Evolutionary conservation across 2,797 vertebrate species (phyloP).

Genomic region (Nyctibius grandis): DNA sequence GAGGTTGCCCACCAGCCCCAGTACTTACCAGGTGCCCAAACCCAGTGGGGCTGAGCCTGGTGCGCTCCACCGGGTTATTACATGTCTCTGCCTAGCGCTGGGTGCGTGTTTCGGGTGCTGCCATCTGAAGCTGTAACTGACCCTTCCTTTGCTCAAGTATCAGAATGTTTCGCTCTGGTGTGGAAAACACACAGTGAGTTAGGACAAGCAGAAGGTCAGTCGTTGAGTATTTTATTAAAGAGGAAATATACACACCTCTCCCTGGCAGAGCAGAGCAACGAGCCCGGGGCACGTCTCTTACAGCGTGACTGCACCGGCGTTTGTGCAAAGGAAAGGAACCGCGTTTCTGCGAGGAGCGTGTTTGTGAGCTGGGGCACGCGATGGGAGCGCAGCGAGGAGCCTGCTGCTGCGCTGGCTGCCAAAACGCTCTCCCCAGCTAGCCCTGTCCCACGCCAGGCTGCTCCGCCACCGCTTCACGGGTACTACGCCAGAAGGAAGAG

Average conservation of each 20-base stretch:
- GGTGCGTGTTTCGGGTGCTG: background rate
- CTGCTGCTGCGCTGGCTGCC: slow-evolving; percentile 7
- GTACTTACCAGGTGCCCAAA: no score
- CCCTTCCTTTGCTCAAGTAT: background rate
- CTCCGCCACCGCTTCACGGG: background rate
- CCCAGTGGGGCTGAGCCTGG: background rate
- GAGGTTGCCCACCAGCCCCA: background rate
- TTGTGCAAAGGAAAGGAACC: slow-evolving; percentile 64
- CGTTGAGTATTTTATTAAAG: slow-evolving; percentile 56
- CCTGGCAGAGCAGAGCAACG: background rate
- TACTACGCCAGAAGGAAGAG: slow-evolving; percentile 10
- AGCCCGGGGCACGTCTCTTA: background rate
- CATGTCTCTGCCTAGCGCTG: background rate
- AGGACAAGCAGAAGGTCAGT: background rate
- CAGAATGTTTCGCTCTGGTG: background rate
- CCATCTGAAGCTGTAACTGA: background rate
- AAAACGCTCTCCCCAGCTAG: background rate
- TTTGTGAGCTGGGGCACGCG: slow-evolving; percentile 26
- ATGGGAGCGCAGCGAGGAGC: slow-evolving; percentile 12
- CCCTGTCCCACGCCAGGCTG: background rate
- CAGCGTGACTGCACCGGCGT: background rate
- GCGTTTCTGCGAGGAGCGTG: slow-evolving; percentile 22
- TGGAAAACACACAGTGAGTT: background rate
- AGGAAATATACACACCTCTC: slow-evolving; percentile 42
- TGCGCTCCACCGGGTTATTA: background rate